phyloP scores from a whole-genome alignment of 2,113 vertebrate species.

The Melanerpes formicivorus region DNA sequence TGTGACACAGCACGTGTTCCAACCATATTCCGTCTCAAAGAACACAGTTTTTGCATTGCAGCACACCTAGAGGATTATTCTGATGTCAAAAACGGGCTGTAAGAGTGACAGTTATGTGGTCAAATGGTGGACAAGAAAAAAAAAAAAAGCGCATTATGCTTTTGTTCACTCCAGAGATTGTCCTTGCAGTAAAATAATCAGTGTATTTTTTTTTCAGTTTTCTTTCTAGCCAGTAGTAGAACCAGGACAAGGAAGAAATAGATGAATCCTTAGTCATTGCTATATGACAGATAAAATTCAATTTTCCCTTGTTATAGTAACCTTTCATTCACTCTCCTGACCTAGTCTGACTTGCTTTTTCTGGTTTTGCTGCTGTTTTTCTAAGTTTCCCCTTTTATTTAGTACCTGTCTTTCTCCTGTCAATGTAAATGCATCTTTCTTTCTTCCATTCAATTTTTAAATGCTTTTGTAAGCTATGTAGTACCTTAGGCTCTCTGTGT shows the following conservation, averaged over 20 bases:
- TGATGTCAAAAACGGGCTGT: not conserved
- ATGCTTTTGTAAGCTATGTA: not conserved
- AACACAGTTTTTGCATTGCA: not conserved
- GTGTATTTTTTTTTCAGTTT: not conserved
- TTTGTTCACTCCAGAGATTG: not conserved
- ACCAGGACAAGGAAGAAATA: rapidly evolving
- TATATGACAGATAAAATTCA: not conserved
- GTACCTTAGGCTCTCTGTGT: not conserved
- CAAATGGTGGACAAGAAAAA: not conserved
- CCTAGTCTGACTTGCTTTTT: not conserved
- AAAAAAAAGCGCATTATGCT: not conserved
- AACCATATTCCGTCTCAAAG: not conserved
- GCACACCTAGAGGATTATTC: not conserved
- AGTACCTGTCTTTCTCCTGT: not conserved
- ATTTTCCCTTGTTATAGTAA: not conserved
- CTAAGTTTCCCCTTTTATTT: not conserved
- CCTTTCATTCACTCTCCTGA: not conserved
- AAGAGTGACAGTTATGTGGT: not conserved
- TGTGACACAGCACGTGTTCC: not conserved
- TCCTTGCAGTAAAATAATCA: not conserved
- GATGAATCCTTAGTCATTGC: not conserved
- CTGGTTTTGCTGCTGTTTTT: not conserved
- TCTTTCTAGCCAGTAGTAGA: not conserved
- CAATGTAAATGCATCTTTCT: not conserved
- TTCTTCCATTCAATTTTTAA: not conserved